Base-by-base conservation (phyloP, 64 coral and sea anemone genomes). In the Dendrophyllia cribrosa region DNA sequence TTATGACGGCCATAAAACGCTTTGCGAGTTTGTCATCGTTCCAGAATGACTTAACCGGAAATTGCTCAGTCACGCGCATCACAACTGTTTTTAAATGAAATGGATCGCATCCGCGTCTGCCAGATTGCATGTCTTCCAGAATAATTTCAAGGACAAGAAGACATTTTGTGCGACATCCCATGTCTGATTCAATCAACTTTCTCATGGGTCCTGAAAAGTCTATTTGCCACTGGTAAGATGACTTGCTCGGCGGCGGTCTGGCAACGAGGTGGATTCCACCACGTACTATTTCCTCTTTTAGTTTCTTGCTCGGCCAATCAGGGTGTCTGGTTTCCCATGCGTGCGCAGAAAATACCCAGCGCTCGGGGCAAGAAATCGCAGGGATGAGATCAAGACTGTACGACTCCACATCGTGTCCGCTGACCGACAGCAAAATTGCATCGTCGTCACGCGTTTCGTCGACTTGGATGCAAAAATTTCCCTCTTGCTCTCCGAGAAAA, bases 141-240 rank as follows among this genome's bases (percentile, higher is more conserved):
- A 87, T 79, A 20, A 95, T 90, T 56, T 88, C 91, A n/a, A 95
- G 72, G 16, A 95, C 55, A 72, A 60, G 53, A 20, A 87, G 82
- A 64, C 94, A 95, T 72, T 81, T 91, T 45, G 59, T 87, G 5
- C 89, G 91, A 46, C 94, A 95, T 8, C 89, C 89, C 66, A 78
- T 78, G 13, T 87, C n/a, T 7, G 87, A 22, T 58, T 71, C 67
- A 8, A 95, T 51, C n/a, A 95, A 58, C 48, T 72, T 91, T 72
- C 46, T 86, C 59, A 78, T 91, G 21, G 89, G 94, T 0, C 86
- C 84, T 12, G 78, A 71, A 20, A 95, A 95, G 15, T 46, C 88
- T 17, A 95, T 91, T 82, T 95, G 89, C 94, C 94, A 95, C 43
- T 95, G 94, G 14, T 89, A 91, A 4, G 89, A 75, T 25, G 94